These are phyloP conservation scores for Sebastes trivittatus DNA, from an alignment of 2,797 vertebrate genomes.

Conservation along the genomic window DNA sequence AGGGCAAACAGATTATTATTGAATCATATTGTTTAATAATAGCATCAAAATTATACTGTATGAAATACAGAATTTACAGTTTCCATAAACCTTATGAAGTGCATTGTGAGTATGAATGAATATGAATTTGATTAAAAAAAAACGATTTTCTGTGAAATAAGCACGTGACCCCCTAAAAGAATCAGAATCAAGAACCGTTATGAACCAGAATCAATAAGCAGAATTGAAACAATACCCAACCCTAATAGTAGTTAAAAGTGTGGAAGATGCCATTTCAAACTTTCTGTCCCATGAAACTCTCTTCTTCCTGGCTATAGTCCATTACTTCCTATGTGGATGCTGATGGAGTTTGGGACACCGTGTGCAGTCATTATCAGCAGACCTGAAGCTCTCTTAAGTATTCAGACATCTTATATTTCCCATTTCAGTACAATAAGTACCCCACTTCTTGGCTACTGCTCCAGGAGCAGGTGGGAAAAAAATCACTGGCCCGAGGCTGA, in stretches of 20 bases:
- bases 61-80: background rate
- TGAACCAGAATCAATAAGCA: too few species aligned
- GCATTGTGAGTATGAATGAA: background rate
- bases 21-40: background rate
- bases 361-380: constrained; percentile 55
- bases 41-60: background rate
- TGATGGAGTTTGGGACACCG: constrained; percentile 49
- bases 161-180: too few species aligned
- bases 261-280: constrained; percentile 32
- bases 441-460: constrained; percentile 50
- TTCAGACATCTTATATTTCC: constrained; percentile 53
- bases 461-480: constrained; percentile 61
- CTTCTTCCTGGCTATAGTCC: constrained; percentile 33
- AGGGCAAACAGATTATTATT: background rate
- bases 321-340: constrained; percentile 50
- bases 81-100: background rate
- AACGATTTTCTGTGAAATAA: too few species aligned
- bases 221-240: too few species aligned
- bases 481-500: constrained; percentile 72
- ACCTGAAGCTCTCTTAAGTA: constrained; percentile 48
- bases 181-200: too few species aligned
- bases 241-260: constrained; percentile 24
- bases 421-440: constrained; percentile 53
- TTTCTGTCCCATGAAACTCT: constrained; percentile 33
- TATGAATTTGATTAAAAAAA: too few species aligned